Evolutionary conservation across 2,888 invertebrate genomes (phyloP), one percentile per base, ranked within the genome.

Genomic region (Noctuana brunneofusca): DNA sequence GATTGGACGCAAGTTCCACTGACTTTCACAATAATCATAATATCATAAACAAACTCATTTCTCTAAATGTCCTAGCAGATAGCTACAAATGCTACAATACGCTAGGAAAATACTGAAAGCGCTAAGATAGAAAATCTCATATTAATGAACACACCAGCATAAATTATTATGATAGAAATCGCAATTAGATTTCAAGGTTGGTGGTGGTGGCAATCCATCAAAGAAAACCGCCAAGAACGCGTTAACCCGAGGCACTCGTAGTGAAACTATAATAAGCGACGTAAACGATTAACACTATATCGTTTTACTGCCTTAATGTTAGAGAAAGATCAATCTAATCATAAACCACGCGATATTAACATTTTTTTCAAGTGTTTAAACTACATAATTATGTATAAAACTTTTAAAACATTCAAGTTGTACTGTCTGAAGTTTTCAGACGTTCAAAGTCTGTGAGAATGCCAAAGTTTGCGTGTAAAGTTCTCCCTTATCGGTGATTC

Each of bases 151-250:
- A 53, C 53, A 32, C 35, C 20, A 8, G n/a, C 41, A 24, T 54
- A 41, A 54, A 14, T 54, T 24, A 41, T 24, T 41, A 38, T 54
- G 46, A 46, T 46, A 20, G 54, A 54, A 38, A 54, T 35, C 22
- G 24, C 24, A 54, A 54, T 54, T 41, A 54, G 54, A 6, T 49
- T 24, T 11, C 54, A 14, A 54, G 41, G 54, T 41, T 41, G 9
- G 14, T n/a, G 22, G 41, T 20, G 48, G 22, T 41, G 14, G 38
- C 20, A 3, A 35, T 54, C 41, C 24, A 54, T 54, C 41, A 41
- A 54, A 54, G 54, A 41, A 22, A 49, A 22, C 14, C 6, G 24
- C 24, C 6, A 24, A 3, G 6, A 22, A 49, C 22, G 49, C 49
- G 46, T 46, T 46, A 46, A 14, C 12, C 35, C n/a, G 35, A 14